Conservation (phyloP, 2,797 vertebrate genomes). For the Natrix natrix region DNA sequence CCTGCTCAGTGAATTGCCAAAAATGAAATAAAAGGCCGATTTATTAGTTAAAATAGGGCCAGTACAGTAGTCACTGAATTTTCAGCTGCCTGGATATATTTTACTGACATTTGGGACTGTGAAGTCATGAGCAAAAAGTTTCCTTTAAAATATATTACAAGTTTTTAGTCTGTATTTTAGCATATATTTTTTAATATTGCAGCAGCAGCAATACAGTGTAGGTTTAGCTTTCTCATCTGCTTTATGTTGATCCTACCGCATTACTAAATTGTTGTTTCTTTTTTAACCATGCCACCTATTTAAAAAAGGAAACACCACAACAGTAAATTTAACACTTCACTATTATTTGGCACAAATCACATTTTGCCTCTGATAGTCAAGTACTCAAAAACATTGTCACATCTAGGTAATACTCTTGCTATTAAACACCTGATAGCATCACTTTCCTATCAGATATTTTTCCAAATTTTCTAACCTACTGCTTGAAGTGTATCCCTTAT, state of each 20-base stretch:
- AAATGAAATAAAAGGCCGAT: conserved; percentile 23
- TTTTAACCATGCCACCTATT: conserved; percentile 47
- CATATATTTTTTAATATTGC: conserved; percentile 43
- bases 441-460: neutral
- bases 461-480: neutral
- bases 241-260: conserved; percentile 43
- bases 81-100: conserved; percentile 17
- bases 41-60: conserved; percentile 5
- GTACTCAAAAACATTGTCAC: conserved; percentile 18
- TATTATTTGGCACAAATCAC: conserved; percentile 39
- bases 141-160: conserved; percentile 36
- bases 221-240: conserved; percentile 41
- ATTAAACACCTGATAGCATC: neutral
- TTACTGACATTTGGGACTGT: conserved; percentile 31
- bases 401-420: conserved; percentile 27
- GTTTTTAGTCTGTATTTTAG: conserved; percentile 26
- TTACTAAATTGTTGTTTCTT: neutral
- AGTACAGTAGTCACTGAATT: conserved; percentile 7
- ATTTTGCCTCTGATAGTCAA: conserved; percentile 10
- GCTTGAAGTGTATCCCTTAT: neutral
- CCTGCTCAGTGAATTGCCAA: neutral
- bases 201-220: conserved; percentile 37
- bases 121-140: conserved; percentile 28
- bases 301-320: conserved; percentile 6
- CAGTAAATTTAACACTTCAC: conserved; percentile 41